Base-by-base conservation (phyloP, 2,113 vertebrate genomes). In the Podocnemis expansa region DNA sequence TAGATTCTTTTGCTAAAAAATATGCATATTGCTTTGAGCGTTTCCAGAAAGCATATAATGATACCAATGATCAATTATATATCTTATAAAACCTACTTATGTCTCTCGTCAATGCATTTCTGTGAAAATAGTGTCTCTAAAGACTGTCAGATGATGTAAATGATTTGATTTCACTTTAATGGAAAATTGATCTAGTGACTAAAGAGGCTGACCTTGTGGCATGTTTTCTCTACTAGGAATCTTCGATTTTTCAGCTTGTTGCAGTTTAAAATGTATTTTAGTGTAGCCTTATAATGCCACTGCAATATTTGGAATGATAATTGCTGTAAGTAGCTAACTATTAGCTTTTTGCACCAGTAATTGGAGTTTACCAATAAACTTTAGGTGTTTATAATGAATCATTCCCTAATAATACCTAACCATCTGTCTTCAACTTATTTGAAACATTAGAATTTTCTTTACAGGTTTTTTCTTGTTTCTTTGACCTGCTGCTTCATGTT, bases 131-230 rank as follows among this genome's bases (percentile, higher is more conserved):
- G 25, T 67, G 43, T 81, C 56, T 3, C 91, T 78, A 38, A n/a
- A 84, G 73, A 80, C 47, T 88, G 38, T 76, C 90, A 95, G 94
- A 89, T 88, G 83, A 97, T 91, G 90, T 73, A 87, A 90, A 55
- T 96, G 93, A 94, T 89, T 63, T 96, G 93, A 94, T 89, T 96
- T 92, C 89, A 79, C 38, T 70, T 93, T 95, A 96, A 96, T 89
- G 80, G 75, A 91, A 96, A 95, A 92, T 96, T 95, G 81, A 87
- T 95, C 91, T 93, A 73, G 52, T 91, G 60, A 78, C 49, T 91
- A 89, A 82, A 63, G 54, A 78, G 95, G 75, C 54, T 89, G 84
- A 92, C 22, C 47, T 56, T 63, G n/a, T 55, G 31, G 43, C 38
- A 88, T 82, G 41, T 80, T 93, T 96, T 95, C 86, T 89, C 3